Base-by-base conservation (phyloP, 2,797 vertebrate species). In the Sebastes matsubarae region DNA sequence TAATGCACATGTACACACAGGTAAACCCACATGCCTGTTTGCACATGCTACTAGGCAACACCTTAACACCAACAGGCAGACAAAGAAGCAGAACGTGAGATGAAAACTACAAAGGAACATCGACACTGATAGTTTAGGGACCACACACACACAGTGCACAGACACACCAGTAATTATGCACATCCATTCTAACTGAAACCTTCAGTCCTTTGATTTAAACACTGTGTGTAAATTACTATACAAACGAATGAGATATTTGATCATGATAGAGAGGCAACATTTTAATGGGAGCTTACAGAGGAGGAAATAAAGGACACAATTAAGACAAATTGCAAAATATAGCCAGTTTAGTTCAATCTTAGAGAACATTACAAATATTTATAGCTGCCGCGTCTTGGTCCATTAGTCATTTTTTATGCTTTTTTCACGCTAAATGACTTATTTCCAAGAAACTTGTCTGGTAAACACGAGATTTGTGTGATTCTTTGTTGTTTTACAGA, bases 91-190 rank as follows among this genome's bases (percentile, higher is more conserved):
- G 57, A 81, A 42, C 11, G 22, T 52, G 34, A 72, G 70, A 34
- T 29, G 24, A 88, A 68, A 36, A 13, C 27, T 36, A 50, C 42
- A 77, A 68, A 64, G 32, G n/a, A 80, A 24, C 20, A 22, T 4
- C 36, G 29, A 70, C 46, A 58, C 30, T 29, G 6, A 6, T 12
- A 42, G 16, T 75, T 74, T 16, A 50, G 46, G 72, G 83, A 89
- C 84, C 88, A 77, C 89, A 86, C 85, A 75, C 9, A 75, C 9
- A 29, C 25, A 52, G 46, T 52, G 61, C 66, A 79, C 55, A 74
- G 10, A 83, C 58, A 58, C 66, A 81, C 32, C 71, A 75, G 69
- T 84, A 79, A 88, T 87, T 75, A 82, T 25, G 64, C 38, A 68
- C 14, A 74, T 12, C 36, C 36, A 8, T 68, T 75, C 5, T n/a